These are phyloP conservation scores for Caenorhabditis macrosperma DNA, from an alignment of 2,888 invertebrate species.

Conservation along the genomic window DNA sequence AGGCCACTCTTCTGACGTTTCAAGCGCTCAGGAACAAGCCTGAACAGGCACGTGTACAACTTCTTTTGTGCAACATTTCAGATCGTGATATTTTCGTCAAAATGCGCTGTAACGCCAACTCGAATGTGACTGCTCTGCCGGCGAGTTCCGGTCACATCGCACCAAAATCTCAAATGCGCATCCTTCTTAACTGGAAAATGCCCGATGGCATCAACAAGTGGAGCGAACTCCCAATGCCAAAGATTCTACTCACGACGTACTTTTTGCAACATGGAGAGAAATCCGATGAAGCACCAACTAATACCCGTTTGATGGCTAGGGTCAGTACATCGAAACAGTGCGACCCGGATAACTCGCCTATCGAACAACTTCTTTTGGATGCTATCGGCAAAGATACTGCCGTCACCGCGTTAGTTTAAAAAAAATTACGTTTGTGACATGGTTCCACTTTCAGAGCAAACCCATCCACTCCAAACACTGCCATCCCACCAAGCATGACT, in stretches of 20 bases:
- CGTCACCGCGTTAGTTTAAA: slow-evolving; percentile 26
- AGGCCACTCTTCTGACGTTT: slow-evolving; percentile 55
- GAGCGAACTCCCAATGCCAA: slow-evolving; percentile 65
- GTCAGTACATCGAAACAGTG: slow-evolving; percentile 63
- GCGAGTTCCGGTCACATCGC: slow-evolving; percentile 70
- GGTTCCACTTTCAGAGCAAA: slow-evolving; percentile 15
- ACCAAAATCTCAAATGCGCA: slow-evolving; percentile 70
- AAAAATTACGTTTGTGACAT: not conserved
- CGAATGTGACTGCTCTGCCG: slow-evolving; percentile 68
- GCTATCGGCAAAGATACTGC: slow-evolving; percentile 63
- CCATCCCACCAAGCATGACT: slow-evolving; percentile 12
- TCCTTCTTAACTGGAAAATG: slow-evolving; percentile 71
- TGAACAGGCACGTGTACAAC: slow-evolving; percentile 67
- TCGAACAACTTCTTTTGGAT: slow-evolving; percentile 73
- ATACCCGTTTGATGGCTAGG: slow-evolving; percentile 56
- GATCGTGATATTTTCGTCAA: slow-evolving; percentile 71
- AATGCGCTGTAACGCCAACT: slow-evolving; percentile 64
- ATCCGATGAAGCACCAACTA: slow-evolving; percentile 61
- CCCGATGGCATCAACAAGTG: slow-evolving; percentile 60
- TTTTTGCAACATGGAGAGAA: slow-evolving; percentile 60
- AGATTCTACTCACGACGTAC: slow-evolving; percentile 67
- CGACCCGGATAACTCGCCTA: slow-evolving; percentile 65
- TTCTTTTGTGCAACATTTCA: slow-evolving; percentile 75
- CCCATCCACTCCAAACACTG: slow-evolving; percentile 36
- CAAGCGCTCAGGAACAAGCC: slow-evolving; percentile 35